Conservation (phyloP, 23 tunicate genomes). For the Ciona savignyi region DNA sequence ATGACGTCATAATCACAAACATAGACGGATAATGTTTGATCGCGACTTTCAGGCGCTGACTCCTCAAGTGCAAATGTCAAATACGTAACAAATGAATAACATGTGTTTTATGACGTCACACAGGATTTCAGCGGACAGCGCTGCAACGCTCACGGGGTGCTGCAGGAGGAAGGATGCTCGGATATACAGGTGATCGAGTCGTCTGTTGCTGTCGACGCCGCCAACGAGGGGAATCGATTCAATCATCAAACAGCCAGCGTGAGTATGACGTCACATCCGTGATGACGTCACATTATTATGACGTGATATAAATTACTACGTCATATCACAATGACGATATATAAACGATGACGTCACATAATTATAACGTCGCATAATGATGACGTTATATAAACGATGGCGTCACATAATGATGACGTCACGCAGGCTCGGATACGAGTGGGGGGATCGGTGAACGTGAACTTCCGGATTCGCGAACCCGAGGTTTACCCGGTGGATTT, state of each 20-base stretch:
- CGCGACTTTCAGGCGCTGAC: too few species aligned
- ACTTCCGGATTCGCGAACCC: conserved; percentile 81
- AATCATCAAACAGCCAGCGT: conserved; percentile 22
- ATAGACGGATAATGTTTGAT: too few species aligned
- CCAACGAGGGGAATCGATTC: conserved; percentile 28
- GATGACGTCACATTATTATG: neutral
- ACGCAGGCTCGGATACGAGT: conserved; percentile 79
- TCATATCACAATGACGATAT: conserved; percentile 8
- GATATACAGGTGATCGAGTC: conserved; percentile 38
- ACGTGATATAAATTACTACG: conserved; percentile 50
- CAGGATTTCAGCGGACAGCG: conserved; percentile 74
- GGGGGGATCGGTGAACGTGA: conserved; percentile 69
- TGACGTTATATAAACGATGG: neutral
- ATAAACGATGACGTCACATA: neutral
- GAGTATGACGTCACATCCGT: neutral
- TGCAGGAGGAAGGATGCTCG: conserved; percentile 42
- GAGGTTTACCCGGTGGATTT: conserved; percentile 95
- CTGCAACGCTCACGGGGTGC: conserved; percentile 48
- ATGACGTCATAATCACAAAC: neutral
- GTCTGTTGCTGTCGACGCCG: conserved; percentile 6
- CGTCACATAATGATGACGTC: too few species aligned
- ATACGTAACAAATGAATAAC: too few species aligned
- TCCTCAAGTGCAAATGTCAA: too few species aligned
- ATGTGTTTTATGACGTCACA: neutral
- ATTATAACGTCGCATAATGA: neutral